These are phyloP conservation scores for Tarsius wallacei DNA, from an alignment of 2,797 vertebrate species.

Conservation along the genomic window DNA sequence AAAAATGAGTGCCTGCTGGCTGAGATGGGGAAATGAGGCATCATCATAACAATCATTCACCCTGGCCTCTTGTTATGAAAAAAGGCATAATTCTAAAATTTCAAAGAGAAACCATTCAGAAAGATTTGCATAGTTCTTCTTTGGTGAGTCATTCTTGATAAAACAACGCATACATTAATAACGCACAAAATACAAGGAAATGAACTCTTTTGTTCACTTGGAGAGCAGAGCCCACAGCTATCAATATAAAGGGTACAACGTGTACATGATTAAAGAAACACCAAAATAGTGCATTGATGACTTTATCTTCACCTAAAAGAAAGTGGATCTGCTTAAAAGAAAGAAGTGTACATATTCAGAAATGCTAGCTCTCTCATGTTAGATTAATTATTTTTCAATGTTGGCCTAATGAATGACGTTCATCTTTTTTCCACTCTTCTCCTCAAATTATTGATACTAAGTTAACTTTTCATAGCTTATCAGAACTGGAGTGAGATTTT, in stretches of 20 bases:
- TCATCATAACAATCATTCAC: background rate
- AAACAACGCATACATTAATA: background rate
- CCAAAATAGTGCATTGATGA: background rate
- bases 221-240: background rate
- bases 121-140: background rate
- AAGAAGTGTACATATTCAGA: background rate
- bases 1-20: conserved; percentile 46
- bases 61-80: conserved; percentile 33
- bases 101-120: conserved; percentile 43
- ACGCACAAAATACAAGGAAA: background rate
- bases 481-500: background rate
- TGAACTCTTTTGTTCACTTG: background rate
- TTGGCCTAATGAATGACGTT: background rate
- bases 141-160: conserved; percentile 41
- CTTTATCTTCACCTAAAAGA: background rate
- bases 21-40: conserved; percentile 17
- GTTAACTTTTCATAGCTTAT: background rate
- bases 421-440: background rate
- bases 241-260: background rate
- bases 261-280: background rate
- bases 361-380: background rate
- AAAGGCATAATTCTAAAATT: conserved; percentile 29
- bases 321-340: background rate
- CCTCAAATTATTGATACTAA: background rate
- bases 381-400: background rate